Conservation (phyloP, 2,113 vertebrate genomes). For the Riparia riparia region DNA sequence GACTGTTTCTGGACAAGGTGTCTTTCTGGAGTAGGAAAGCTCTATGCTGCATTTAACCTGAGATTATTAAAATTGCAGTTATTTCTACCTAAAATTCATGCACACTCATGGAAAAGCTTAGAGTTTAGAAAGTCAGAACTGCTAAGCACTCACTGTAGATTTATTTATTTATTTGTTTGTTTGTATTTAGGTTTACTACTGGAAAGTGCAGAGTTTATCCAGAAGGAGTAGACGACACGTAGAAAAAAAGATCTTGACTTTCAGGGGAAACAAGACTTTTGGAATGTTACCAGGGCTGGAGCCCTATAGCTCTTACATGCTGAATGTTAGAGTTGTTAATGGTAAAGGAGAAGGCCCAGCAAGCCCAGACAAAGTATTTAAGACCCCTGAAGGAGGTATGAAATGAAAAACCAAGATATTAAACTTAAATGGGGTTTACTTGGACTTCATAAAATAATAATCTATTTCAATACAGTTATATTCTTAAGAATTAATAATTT, state of each 20-base stretch:
- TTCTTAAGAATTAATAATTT: not conserved
- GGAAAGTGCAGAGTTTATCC: conserved; percentile 83
- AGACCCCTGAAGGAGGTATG: conserved; percentile 94
- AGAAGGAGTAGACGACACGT: conserved; percentile 83
- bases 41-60: not conserved
- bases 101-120: not conserved
- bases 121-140: not conserved
- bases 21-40: not conserved
- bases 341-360: conserved; percentile 92
- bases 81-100: not conserved
- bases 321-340: conserved; percentile 89
- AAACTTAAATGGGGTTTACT: not conserved
- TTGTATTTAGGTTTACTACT: conserved; percentile 89
- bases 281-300: conserved; percentile 90
- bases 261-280: conserved; percentile 86
- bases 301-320: conserved; percentile 87
- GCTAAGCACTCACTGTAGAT: not conserved
- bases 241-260: conserved; percentile 88
- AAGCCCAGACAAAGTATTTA: conserved; percentile 81
- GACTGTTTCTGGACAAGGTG: not conserved
- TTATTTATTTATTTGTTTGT: not conserved
- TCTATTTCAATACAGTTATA: not conserved
- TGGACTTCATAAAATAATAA: not conserved
- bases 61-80: not conserved
- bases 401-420: not conserved